A percentile compares a stretch with the other conserved stretches of the same genome.
Conservation (phyloP, 1,140 invertebrate genomes). For the Heterodera carotae region DNA sequence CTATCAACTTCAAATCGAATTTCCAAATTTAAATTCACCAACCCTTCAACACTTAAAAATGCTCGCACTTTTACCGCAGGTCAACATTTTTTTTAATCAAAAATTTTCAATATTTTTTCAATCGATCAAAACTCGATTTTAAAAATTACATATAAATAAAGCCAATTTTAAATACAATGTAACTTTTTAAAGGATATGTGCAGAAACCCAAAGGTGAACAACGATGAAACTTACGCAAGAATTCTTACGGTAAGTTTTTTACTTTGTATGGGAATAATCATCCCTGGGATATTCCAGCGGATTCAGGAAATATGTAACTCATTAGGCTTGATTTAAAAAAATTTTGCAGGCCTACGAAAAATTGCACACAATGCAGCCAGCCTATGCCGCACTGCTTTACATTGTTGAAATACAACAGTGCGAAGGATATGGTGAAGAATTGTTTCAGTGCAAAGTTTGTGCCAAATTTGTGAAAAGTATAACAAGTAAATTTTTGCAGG, state of each 20-base stretch:
- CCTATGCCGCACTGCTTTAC: conserved; percentile 50
- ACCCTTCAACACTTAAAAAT: conserved; percentile 53
- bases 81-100: conserved; percentile 14
- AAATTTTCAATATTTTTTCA: conserved; percentile 17
- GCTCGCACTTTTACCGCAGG: conserved; percentile 49
- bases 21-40: conserved; percentile 45
- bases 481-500: conserved; percentile 33
- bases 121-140: too few species aligned
- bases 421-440: conserved; percentile 56
- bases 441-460: conserved; percentile 42
- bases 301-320: too few species aligned
- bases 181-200: conserved; percentile 39
- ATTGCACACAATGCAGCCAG: conserved; percentile 48
- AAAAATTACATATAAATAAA: conserved; percentile 13
- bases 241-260: conserved; percentile 11
- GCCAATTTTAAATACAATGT: background rate
- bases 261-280: too few species aligned
- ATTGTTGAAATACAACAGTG: conserved; percentile 57
- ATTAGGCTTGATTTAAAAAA: too few species aligned
- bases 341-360: conserved; percentile 48
- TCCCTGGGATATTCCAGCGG: too few species aligned
- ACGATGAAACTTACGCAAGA: conserved; percentile 35
- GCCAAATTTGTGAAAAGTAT: background rate
- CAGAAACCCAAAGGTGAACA: conserved; percentile 43
- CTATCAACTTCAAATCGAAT: conserved; percentile 57